Percentiles rank a stretch among this genome's conserved stretches.
phyloP scores from a whole-genome alignment of 1,140 invertebrate genomes.

The Saccostrea glomerata region DNA sequence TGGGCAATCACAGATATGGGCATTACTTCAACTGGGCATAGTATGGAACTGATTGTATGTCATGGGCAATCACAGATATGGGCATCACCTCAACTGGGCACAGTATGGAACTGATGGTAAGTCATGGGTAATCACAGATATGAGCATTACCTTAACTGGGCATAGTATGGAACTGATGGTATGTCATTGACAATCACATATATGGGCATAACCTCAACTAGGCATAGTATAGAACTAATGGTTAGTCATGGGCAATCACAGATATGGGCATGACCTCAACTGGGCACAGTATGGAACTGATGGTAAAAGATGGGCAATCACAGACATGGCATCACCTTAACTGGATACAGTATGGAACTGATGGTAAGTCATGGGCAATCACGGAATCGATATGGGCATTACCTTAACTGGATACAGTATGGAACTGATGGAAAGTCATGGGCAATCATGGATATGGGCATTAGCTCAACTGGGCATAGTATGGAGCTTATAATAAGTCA shows the following conservation, averaged over 20 bases:
- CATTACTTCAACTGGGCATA: constrained; percentile 77
- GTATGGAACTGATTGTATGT: constrained; percentile 75
- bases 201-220: constrained; percentile 51
- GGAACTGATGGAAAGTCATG: constrained; percentile 72
- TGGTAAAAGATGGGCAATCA: constrained; percentile 69
- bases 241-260: constrained; percentile 68
- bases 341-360: constrained; percentile 62
- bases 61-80: neutral
- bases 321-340: neutral
- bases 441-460: too few species aligned
- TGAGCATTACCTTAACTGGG: too few species aligned
- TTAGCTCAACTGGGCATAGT: constrained; percentile 76
- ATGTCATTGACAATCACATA: too few species aligned
- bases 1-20: constrained; percentile 68
- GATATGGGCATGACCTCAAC: constrained; percentile 76
- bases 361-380: constrained; percentile 67
- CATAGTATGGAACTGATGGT: too few species aligned
- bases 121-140: too few species aligned
- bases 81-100: too few species aligned
- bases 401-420: constrained; percentile 76
- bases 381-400: constrained; percentile 77
- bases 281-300: constrained; percentile 77
- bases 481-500: constrained; percentile 74
- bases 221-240: constrained; percentile 76
- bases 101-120: neutral